Percentiles rank a stretch among this genome's conserved stretches.
Conservation (phyloP, 35 echinoderm and acorn worm species). For the Holothuria glaberrima region DNA sequence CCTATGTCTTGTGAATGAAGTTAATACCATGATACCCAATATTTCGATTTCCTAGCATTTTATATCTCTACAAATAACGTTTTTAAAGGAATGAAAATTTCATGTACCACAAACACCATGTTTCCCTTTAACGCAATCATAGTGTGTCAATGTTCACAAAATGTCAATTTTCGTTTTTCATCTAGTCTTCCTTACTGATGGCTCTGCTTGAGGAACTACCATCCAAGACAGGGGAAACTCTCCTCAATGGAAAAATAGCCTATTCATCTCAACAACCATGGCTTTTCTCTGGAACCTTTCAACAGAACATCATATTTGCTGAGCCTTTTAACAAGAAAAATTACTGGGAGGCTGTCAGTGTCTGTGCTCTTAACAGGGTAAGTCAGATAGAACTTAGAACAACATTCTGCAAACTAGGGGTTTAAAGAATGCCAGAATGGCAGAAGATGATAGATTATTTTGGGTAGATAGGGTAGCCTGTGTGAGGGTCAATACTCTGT, state of each 20-base stretch:
- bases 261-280: constrained; percentile 69
- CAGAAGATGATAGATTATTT: background rate
- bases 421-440: no score
- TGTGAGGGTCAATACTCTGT: no score
- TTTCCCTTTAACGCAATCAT: background rate
- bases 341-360: constrained; percentile 54
- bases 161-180: background rate
- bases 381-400: background rate
- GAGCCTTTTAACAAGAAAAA: constrained; percentile 43
- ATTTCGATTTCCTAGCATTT: no score
- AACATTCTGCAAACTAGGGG: no score
- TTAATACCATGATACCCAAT: no score
- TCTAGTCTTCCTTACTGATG: constrained; percentile 69
- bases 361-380: constrained; percentile 71
- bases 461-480: no score
- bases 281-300: constrained; percentile 62
- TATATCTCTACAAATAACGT: no score
- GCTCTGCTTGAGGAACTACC: constrained; percentile 58
- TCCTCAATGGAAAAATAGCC: constrained; percentile 37
- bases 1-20: no score
- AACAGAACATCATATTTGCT: constrained; percentile 67
- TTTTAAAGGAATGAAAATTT: no score
- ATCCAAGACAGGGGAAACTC: background rate
- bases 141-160: background rate
- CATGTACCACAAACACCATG: background rate